Evolutionary conservation across 2,888 invertebrate genomes (phyloP).

Genomic region (Julus scandinavius): DNA sequence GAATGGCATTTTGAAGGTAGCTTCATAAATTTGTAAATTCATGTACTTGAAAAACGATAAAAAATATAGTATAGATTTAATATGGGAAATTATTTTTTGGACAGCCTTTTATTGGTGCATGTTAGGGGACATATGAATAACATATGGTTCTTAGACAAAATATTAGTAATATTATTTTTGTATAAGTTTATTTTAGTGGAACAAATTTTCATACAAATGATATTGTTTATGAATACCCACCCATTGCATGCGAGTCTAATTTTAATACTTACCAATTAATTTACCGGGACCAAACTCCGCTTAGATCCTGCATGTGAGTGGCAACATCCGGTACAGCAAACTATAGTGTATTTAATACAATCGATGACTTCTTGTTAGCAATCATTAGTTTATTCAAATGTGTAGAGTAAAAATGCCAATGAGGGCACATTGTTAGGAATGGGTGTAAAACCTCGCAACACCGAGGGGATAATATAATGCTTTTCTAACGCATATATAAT

Average conservation of each 20-base stretch:
- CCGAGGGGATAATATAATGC: not conserved
- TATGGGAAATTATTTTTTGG: too few relatives aligned
- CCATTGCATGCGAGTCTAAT: not conserved
- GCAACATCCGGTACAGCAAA: not conserved
- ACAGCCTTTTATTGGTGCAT: too few relatives aligned
- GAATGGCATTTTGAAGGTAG: too few relatives aligned
- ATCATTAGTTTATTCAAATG: not conserved
- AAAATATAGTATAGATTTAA: too few relatives aligned
- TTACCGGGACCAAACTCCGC: not conserved
- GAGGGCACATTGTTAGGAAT: not conserved
- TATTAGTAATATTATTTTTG: too few relatives aligned
- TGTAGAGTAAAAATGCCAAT: not conserved
- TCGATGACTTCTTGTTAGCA: conserved; percentile 6
- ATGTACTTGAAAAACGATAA: too few relatives aligned
- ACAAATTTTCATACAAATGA: too few relatives aligned
- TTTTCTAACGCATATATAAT: not conserved
- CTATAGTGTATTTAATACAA: not conserved
- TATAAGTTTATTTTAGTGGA: too few relatives aligned
- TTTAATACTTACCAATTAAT: not conserved
- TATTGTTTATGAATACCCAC: too few relatives aligned
- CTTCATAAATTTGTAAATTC: too few relatives aligned
- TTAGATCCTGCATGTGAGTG: not conserved
- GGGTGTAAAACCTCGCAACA: not conserved
- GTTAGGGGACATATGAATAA: too few relatives aligned
- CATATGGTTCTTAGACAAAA: too few relatives aligned